Evolutionary conservation across 2,888 invertebrate genomes (phyloP), one percentile per base, ranked within the genome.

Genomic region (Phoenoteleia sp.): DNA sequence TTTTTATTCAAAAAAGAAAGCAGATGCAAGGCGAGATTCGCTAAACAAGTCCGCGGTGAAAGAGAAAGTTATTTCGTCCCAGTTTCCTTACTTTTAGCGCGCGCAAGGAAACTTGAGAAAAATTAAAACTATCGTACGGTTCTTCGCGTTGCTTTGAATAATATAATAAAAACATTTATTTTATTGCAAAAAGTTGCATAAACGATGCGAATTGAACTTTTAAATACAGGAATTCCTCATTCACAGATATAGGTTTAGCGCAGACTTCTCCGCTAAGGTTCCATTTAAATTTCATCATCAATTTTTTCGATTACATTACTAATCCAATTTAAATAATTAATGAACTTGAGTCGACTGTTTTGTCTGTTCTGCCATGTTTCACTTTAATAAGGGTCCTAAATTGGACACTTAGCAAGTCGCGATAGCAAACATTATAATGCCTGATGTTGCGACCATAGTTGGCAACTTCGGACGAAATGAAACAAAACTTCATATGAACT

Each of bases 1-100:
- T 91, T 91, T 91, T 90, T 85, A 87, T 89, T 88, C 85, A 81
- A 87, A 87, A 88, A 87, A 75, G 88, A 88, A 64, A 84, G 77
- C 86, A 86, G 87, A 89, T 86, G 85, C 86, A 84, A 87, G 84
- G 86, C 79, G 60, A 47, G 47, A 74, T 74, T 72, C 72, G 39
- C 60, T 75, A 74, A 74, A 75, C 75, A 75, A 81, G 27, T 75
- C 74, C 45, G 39, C 6, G 42, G 6, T 23, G 60, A 75, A 67
- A 67, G 54, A 52, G 62, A 72, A 83, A 81, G 66, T 77, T 77
- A 77, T 83, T 83, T 72, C 66, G 64, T 64, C 23, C 72, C 52
- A 77, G 64, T 72, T 83, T 77, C 54, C 29, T 39, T 60, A 45
- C 49, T 56, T 76, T 42, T 39, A 47, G 54, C 49, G 4, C 19